A percentile compares a stretch with the other conserved stretches of the same genome.
Conservation (phyloP, 2,113 vertebrate genomes). For the Alligator sinensis region DNA sequence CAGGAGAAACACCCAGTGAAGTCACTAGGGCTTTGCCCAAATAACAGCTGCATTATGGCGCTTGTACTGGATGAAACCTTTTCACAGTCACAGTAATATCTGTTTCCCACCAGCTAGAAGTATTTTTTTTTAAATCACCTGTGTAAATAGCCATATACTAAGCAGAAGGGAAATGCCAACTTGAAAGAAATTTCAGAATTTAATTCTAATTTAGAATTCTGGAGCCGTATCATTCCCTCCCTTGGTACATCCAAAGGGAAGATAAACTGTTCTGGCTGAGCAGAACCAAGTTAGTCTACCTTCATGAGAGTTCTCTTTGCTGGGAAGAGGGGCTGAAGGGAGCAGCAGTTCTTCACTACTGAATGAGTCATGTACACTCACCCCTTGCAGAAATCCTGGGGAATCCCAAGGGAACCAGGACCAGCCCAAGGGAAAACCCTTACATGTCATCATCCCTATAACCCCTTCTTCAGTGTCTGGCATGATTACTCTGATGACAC, state of each 20-base stretch:
- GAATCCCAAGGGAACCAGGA: not conserved
- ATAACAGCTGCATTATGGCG: not conserved
- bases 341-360: not conserved
- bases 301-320: too few relatives aligned
- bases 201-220: not conserved
- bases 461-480: not conserved
- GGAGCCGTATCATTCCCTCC: not conserved
- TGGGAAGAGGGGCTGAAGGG: too few relatives aligned
- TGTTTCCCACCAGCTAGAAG: accelerated
- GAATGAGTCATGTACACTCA: not conserved
- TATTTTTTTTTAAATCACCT: not conserved
- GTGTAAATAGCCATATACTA: accelerated
- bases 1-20: not conserved
- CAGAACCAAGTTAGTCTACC: too few relatives aligned
- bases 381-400: too few relatives aligned
- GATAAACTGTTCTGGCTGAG: not conserved
- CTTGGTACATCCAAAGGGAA: not conserved
- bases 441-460: not conserved
- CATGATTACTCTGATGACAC: not conserved
- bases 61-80: not conserved
- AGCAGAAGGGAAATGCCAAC: not conserved
- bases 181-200: not conserved
- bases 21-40: not conserved
- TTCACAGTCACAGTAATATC: not conserved
- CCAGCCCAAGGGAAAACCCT: not conserved